Conservation (phyloP, 2,888 invertebrate species). For the Chymomyza procnemis region DNA sequence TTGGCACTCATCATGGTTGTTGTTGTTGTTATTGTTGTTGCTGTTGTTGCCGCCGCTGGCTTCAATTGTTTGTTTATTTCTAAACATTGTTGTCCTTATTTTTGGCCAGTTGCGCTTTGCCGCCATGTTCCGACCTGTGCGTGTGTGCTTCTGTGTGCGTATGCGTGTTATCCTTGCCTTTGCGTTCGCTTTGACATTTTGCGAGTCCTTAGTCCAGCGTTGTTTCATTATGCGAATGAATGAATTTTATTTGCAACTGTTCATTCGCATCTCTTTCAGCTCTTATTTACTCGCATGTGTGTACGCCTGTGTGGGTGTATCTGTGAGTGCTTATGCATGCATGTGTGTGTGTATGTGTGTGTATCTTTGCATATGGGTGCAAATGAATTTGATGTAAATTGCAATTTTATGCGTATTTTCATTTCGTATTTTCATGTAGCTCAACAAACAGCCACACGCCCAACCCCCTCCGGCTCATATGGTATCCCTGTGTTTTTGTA, state of each 20-base stretch:
- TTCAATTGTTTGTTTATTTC: conserved; percentile 72
- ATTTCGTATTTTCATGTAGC: conserved; percentile 47
- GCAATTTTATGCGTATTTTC: conserved; percentile 74
- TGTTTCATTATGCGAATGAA: conserved; percentile 72
- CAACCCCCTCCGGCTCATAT: conserved; percentile 1
- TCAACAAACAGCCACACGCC: no score
- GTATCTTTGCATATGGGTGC: conserved; percentile 62
- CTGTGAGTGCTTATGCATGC: conserved; percentile 16
- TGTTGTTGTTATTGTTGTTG: conserved; percentile 15
- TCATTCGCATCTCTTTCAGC: conserved; percentile 22
- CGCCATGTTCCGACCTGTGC: not conserved
- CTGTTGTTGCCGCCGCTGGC: conserved; percentile 40
- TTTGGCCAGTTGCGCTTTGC: conserved; percentile 33
- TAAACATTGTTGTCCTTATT: conserved; percentile 71
- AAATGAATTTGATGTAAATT: conserved; percentile 74
- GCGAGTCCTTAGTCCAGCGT: not conserved
- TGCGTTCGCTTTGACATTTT: conserved; percentile 38
- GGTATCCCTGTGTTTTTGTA: conserved; percentile 11
- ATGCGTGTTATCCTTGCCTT: conserved; percentile 53
- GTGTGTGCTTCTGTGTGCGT: conserved; percentile 12
- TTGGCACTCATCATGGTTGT: conserved; percentile 1
- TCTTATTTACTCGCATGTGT: not conserved
- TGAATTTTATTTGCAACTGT: conserved; percentile 69
- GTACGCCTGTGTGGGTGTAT: conserved; percentile 5
- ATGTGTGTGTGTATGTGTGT: conserved; percentile 15